These are phyloP conservation scores for Regulus satrapa DNA, from an alignment of 2,113 vertebrate species.

Conservation along the genomic window DNA sequence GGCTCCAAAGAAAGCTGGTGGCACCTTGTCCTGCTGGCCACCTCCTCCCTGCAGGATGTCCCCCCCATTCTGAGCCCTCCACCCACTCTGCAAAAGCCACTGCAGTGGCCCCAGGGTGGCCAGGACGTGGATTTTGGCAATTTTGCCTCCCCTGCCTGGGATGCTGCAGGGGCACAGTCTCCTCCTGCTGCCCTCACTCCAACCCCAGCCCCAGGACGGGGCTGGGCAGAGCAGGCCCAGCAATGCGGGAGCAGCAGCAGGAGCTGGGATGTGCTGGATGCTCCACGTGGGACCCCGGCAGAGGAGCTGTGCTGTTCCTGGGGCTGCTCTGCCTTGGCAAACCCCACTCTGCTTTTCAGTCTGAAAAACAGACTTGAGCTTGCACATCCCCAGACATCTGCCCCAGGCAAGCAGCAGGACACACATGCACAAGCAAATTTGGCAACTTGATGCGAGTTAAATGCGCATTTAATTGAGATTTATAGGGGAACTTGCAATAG, in stretches of 20 bases:
- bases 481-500: neutral
- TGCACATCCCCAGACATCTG: conserved; percentile 24
- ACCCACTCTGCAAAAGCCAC: neutral
- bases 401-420: conserved; percentile 26
- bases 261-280: neutral
- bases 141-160: neutral
- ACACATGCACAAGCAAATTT: neutral
- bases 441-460: conserved; percentile 20
- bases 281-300: accelerated
- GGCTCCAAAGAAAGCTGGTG: neutral
- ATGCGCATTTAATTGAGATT: conserved; percentile 55
- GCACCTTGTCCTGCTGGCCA: neutral
- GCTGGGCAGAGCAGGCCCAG: neutral
- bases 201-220: neutral
- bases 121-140: accelerated
- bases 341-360: neutral
- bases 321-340: neutral
- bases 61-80: neutral
- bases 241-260: neutral
- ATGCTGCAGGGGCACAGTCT: neutral
- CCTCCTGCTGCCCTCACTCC: neutral
- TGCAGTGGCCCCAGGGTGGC: accelerated
- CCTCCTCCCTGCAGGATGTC: neutral
- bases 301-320: neutral
- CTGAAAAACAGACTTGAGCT: conserved; percentile 16